Conservation (phyloP, 2,797 vertebrate species). For the Helostoma temminkii region DNA sequence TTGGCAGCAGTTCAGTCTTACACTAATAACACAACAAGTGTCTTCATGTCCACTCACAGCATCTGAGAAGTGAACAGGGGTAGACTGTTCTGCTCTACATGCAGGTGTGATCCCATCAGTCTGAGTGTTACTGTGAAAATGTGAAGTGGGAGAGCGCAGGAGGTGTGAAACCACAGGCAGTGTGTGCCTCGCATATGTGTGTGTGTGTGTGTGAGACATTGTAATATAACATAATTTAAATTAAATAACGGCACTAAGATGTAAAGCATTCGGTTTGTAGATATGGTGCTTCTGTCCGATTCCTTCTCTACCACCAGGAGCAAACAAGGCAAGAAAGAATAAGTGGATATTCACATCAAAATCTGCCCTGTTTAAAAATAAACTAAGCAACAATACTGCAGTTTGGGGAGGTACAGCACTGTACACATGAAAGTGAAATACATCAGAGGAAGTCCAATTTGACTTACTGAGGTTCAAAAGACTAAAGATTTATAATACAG, state of each 20-base stretch:
- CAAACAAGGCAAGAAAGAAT: not conserved
- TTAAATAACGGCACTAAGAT: slow-evolving; percentile 12
- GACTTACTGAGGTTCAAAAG: not conserved
- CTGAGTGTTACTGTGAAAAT: slow-evolving; percentile 56
- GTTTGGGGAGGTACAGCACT: not conserved
- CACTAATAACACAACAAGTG: slow-evolving; percentile 33
- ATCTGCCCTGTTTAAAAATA: not conserved
- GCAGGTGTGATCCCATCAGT: slow-evolving; percentile 69
- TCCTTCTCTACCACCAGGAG: not conserved
- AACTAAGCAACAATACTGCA: not conserved
- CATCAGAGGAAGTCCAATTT: not conserved
- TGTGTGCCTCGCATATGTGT: slow-evolving; percentile 1
- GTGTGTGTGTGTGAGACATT: slow-evolving; percentile 1
- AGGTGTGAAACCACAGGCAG: slow-evolving; percentile 59
- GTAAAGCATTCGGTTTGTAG: not conserved
- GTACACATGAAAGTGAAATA: not conserved
- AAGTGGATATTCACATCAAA: not conserved
- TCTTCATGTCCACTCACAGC: slow-evolving; percentile 49
- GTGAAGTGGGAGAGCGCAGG: slow-evolving; percentile 43
- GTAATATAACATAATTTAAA: slow-evolving; percentile 5
- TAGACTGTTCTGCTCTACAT: slow-evolving; percentile 56
- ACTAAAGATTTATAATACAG: not conserved
- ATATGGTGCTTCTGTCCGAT: not conserved
- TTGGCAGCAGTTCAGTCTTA: not conserved
- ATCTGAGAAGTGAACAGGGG: slow-evolving; percentile 55